These are phyloP conservation scores for Macroramphosus scolopax DNA, from an alignment of 2,797 vertebrate species.

Conservation along the genomic window DNA sequence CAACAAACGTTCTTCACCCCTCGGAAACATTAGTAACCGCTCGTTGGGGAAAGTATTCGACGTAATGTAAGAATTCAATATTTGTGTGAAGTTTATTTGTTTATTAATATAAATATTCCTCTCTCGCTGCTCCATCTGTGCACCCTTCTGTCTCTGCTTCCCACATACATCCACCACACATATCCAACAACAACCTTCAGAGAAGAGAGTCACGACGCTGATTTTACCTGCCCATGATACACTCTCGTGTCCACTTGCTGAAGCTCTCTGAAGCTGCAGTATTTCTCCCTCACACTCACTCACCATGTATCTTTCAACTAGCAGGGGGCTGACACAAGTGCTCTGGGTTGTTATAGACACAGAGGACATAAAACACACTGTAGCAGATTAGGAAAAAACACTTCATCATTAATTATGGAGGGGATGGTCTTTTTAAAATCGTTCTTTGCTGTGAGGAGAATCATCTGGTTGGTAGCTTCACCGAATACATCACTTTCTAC, in stretches of 20 bases:
- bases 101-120: constrained; percentile 48
- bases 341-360: constrained; percentile 10
- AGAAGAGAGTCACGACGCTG: constrained; percentile 53
- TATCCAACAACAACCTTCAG: constrained; percentile 38
- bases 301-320: constrained; percentile 18
- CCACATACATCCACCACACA: constrained; percentile 66
- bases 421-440: constrained; percentile 7
- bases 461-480: too few relatives aligned
- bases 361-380: too few relatives aligned
- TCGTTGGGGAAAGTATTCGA: constrained; percentile 16
- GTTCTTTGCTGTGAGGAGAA: too few relatives aligned
- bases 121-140: constrained; percentile 62
- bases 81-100: constrained; percentile 38
- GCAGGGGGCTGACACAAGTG: constrained; percentile 9
- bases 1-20: constrained; percentile 10
- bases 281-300: neutral
- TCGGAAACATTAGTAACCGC: constrained; percentile 15
- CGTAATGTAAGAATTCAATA: constrained; percentile 25
- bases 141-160: constrained; percentile 63
- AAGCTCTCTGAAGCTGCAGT: neutral
- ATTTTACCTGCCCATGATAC: constrained; percentile 26
- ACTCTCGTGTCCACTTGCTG: neutral
- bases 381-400: too few relatives aligned
- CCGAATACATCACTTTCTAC: too few relatives aligned
- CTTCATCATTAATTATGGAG: neutral